Conservation (phyloP, 2,888 invertebrate species). For the Standfussiana lucernea region DNA sequence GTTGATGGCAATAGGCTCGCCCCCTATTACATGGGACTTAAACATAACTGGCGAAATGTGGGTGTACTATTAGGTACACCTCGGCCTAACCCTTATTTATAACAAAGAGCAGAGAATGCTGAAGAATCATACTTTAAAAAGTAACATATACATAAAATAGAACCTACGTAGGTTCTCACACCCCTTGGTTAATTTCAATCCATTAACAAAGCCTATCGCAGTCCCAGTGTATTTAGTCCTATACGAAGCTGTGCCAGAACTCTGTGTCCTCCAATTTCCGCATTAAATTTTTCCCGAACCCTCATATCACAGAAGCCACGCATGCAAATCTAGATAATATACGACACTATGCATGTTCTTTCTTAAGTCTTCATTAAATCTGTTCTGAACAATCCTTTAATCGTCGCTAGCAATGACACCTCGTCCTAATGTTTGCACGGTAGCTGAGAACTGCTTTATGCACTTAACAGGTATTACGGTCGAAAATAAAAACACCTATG, state of each 20-base stretch:
- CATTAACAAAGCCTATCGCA: background rate
- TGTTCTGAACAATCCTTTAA: background rate
- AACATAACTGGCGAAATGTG: no score
- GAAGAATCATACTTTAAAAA: background rate
- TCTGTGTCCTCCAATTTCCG: background rate
- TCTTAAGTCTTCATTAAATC: no score
- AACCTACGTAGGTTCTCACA: no score
- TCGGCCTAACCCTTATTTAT: no score
- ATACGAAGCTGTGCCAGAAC: background rate
- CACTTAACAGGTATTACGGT: slow-evolving; percentile 63
- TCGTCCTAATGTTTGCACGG: slow-evolving; percentile 22
- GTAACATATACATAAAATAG: no score
- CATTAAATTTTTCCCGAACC: background rate
- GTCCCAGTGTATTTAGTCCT: no score
- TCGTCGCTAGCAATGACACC: slow-evolving; percentile 39
- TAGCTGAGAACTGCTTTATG: slow-evolving; percentile 61
- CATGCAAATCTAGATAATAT: no score
- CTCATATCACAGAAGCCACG: no score
- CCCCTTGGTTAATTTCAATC: background rate
- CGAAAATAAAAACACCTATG: slow-evolving; percentile 55
- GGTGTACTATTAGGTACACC: no score
- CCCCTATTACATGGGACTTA: no score
- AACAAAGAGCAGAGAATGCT: background rate
- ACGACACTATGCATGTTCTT: no score
- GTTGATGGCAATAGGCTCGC: no score